phyloP scores from a whole-genome alignment of 2,888 invertebrate genomes.

The Linnaemya tessellans region DNA sequence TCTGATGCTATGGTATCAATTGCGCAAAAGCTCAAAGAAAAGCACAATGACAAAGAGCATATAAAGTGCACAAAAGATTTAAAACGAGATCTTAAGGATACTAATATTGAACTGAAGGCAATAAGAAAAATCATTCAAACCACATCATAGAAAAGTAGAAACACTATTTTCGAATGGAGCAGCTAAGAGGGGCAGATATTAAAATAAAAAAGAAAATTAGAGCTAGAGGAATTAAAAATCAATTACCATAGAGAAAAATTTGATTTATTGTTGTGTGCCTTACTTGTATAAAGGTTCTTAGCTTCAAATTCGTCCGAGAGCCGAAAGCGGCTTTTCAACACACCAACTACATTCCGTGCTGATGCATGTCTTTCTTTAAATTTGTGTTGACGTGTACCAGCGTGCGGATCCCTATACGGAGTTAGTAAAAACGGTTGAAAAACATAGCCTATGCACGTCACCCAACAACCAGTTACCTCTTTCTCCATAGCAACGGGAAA shows the following conservation, averaged over 20 bases:
- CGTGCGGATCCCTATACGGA: constrained; percentile 27
- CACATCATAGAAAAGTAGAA: constrained; percentile 9
- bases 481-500: constrained; percentile 28
- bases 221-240: no score
- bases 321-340: constrained; percentile 51
- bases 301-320: background rate
- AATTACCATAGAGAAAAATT: constrained; percentile 17
- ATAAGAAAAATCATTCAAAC: constrained; percentile 31
- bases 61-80: no score
- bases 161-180: constrained; percentile 26
- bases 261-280: constrained; percentile 5
- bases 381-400: constrained; percentile 32
- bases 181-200: constrained; percentile 32
- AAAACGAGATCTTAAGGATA: no score
- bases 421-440: constrained; percentile 57
- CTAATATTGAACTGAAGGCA: constrained; percentile 17
- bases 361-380: no score
- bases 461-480: constrained; percentile 24
- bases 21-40: constrained; percentile 26
- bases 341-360: constrained; percentile 51
- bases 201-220: constrained; percentile 38
- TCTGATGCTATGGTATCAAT: constrained; percentile 32
- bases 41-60: constrained; percentile 11
- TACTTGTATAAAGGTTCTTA: background rate
- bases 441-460: constrained; percentile 47